Base-by-base conservation (phyloP, 2,888 invertebrate genomes). In the Pristionchus exspectatus region DNA sequence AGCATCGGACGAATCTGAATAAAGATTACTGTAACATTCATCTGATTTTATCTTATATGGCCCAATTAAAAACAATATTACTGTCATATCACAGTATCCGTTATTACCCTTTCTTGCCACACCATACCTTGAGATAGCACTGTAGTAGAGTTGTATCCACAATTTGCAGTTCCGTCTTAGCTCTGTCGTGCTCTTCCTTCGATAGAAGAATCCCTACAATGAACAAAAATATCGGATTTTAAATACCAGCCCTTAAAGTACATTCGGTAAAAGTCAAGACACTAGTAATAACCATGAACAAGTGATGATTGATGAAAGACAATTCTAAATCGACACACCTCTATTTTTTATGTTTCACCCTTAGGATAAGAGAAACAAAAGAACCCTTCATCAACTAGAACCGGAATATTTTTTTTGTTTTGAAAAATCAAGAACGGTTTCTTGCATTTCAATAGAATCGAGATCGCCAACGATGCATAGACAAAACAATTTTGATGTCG, bases 101-200 rank as follows among this genome's bases (percentile, higher is more conserved):
- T 4, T 74, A 33, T 2, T 30, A 14, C 0, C 18, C 4, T 3
- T 21, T 18, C 74, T 33, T 38, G 38, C 38, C 38, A 16, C 16
- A n/a, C 0, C 30, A 44, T 95, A 97, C 97, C 97, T 98, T 97
- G 90, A 99, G 96, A 96, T 99, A 99, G 95, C 99, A 99, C 95
- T 99, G 99, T 18, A 99, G 96, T 87, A 99, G 96, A 0, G 98
- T 98, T 0, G 99, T 99, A 95, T 99, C 99, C 90, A 99, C 98
- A 89, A 99, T 97, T 95, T 98, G 98, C 90, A 98, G 95, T 54
- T 97, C 96, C 92, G 97, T 96, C 91, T 96, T 96, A 18, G 96
- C 96, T 54, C 88, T 30, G 77, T 91, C 87, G n/a, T 92, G 74
- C 9, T 90, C 91, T 30, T 90, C 91, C 24, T 90, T 90, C 38